Percentiles rank a stretch among this genome's conserved stretches.
Evolutionary conservation across 2,888 invertebrate species (phyloP).

Genomic region (Leucophenga montana): DNA sequence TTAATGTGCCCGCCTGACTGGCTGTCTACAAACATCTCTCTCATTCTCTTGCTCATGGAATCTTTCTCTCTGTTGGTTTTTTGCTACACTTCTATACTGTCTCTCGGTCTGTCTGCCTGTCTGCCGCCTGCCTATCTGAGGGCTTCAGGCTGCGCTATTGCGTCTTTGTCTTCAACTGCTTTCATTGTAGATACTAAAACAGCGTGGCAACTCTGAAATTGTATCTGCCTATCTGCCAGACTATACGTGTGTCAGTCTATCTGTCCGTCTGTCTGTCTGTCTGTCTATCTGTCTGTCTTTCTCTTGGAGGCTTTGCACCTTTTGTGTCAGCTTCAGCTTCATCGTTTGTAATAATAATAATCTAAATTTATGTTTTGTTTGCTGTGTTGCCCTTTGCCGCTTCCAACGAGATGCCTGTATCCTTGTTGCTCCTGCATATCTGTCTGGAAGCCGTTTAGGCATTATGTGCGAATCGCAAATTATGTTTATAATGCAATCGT

Average conservation of each 20-base stretch:
- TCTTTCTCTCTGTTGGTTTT: slow-evolving; percentile 34
- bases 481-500: slow-evolving; percentile 27
- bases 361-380: slow-evolving; percentile 25
- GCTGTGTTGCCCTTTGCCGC: background rate
- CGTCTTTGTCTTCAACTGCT: too few species aligned
- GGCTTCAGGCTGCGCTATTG: too few species aligned
- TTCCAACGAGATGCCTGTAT: background rate
- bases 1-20: slow-evolving; percentile 59
- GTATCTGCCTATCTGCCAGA: slow-evolving; percentile 15
- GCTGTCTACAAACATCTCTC: slow-evolving; percentile 4
- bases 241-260: slow-evolving; percentile 15
- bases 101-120: slow-evolving; percentile 38
- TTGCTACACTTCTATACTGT: slow-evolving; percentile 32
- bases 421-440: too few species aligned
- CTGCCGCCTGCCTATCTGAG: background rate
- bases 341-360: slow-evolving; percentile 9
- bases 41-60: background rate
- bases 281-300: slow-evolving; percentile 5
- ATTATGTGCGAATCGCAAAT: background rate
- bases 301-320: slow-evolving; percentile 9
- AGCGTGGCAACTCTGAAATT: too few species aligned
- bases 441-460: slow-evolving; percentile 8
- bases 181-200: too few species aligned
- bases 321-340: background rate
- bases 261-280: slow-evolving; percentile 13